Base-by-base conservation (phyloP, 2,797 vertebrate genomes). In the Dipus sagitta region DNA sequence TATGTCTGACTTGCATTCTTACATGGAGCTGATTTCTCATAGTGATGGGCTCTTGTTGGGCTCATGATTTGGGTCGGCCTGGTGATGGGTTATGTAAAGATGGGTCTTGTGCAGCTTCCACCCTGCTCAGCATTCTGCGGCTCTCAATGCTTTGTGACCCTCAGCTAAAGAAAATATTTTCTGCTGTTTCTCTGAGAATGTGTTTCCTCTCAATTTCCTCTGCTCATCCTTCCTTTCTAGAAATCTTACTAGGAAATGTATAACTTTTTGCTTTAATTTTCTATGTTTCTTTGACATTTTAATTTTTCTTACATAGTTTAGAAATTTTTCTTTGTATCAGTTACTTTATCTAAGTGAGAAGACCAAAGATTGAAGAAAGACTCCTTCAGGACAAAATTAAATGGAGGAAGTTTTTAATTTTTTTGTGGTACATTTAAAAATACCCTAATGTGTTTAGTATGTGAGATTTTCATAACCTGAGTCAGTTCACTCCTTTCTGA, bases 1-100 rank as follows among this genome's bases (percentile, higher is more conserved):
- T 65, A 42, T 76, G 13, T 52, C 23, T 77, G 83, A 60, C 80
- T 91, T 93, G 78, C 64, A 91, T 86, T 58, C 88, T 94, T 72
- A 60, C 21, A 77, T 65, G 67, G 67, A 54, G 17, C 32, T 87
- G 13, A 38, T 21, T 78, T 82, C 89, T 79, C 52, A 76, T 81
- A 64, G 58, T 65, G 52, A 58, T 47, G 52, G 21, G 9, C 20
- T 81, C 72, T 84, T 32, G 26, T 79, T 26, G 6, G 83, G 76
- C 64, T 62, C 62, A 6, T 67, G 76, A 52, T 90, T 32, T 71
- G 58, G 76, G 82, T 75, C 60, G 86, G 70, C 60, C 28, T 85
- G 32, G 47, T 26, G 47, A 62, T 87, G 28, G 54, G 3, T 67
- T 85, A 83, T 70, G 30, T 93, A 83, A 80, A 74, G 78, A 94